Percentiles rank a stretch among this genome's conserved stretches.
Conservation (phyloP, 2,113 vertebrate genomes). For the Heteronetta atricapilla region DNA sequence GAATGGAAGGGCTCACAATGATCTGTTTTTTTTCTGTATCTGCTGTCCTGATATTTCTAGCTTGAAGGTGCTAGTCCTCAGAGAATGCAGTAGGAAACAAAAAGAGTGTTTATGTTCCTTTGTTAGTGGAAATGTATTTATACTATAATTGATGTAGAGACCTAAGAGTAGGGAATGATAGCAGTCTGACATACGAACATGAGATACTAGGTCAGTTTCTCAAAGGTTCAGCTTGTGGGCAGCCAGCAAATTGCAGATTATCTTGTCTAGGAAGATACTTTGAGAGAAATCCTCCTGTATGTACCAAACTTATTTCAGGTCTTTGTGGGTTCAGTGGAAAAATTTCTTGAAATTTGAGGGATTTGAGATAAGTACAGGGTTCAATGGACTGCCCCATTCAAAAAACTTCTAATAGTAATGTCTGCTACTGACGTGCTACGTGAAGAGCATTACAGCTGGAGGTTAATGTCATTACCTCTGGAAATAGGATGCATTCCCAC, state of each 20-base stretch:
- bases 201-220: background rate
- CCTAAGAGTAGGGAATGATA: background rate
- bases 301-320: background rate
- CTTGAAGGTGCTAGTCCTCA: background rate
- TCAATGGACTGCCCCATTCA: background rate
- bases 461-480: background rate
- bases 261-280: background rate
- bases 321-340: background rate
- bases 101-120: background rate
- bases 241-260: background rate
- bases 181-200: background rate
- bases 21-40: background rate
- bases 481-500: background rate
- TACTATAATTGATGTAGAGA: background rate
- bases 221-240: background rate
- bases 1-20: background rate
- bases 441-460: background rate
- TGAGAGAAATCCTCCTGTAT: background rate
- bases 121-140: background rate
- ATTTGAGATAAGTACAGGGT: background rate
- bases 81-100: background rate
- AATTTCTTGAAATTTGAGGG: background rate
- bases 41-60: background rate
- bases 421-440: background rate
- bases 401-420: background rate